These are phyloP conservation scores for Orthonyx spaldingii DNA, from an alignment of 2,113 vertebrate genomes.

Conservation along the genomic window DNA sequence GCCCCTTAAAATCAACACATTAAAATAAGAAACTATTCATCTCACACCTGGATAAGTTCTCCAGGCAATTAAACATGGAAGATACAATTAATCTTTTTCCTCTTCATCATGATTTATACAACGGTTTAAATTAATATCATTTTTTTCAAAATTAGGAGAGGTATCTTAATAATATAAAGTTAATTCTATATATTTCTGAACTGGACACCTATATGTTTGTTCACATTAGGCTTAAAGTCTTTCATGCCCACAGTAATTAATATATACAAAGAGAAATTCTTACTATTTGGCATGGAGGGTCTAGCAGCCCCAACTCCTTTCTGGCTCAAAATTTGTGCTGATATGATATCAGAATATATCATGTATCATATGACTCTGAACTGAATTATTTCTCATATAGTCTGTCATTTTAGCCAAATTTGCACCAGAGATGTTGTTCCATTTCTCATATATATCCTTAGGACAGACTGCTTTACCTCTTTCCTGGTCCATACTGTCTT, in stretches of 20 bases:
- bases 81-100: neutral
- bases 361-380: neutral
- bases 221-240: neutral
- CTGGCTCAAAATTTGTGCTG: neutral
- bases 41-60: neutral
- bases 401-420: neutral
- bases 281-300: neutral
- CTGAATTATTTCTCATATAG: neutral
- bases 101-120: neutral
- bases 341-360: neutral
- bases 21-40: slow-evolving; percentile 54
- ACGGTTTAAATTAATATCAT: neutral
- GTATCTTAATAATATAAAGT: neutral
- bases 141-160: neutral
- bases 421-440: neutral
- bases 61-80: slow-evolving; percentile 15
- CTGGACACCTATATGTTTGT: neutral
- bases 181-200: neutral
- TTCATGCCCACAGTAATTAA: neutral
- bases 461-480: neutral
- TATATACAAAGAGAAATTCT: neutral
- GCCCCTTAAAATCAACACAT: slow-evolving; percentile 27
- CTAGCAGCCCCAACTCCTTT: neutral
- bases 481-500: neutral
- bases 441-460: neutral